Evolutionary conservation across 2,888 invertebrate genomes (phyloP).

Genomic region (Hydrotaea cyrtoneurina): DNA sequence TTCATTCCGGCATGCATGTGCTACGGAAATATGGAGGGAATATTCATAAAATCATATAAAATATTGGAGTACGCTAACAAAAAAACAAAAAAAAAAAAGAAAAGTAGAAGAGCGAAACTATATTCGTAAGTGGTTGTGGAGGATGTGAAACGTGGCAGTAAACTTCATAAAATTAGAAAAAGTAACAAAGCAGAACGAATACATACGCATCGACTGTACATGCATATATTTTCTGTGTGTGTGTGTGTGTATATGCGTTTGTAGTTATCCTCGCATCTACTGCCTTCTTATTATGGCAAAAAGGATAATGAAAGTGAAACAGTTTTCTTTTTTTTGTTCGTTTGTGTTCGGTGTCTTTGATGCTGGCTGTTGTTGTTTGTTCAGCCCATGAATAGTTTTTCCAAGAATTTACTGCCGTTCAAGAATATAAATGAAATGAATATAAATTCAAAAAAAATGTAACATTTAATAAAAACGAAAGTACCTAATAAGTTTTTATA

Average conservation of each 20-base stretch:
- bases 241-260: too few species aligned
- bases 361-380: not conserved
- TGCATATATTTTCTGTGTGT: not conserved
- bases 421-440: conserved; percentile 11
- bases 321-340: conserved; percentile 1
- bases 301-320: conserved; percentile 47
- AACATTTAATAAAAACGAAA: conserved; percentile 43
- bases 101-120: not conserved
- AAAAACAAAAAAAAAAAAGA: conserved; percentile 42
- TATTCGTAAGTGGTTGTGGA: conserved; percentile 18
- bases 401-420: conserved; percentile 34
- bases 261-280: not conserved
- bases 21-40: conserved; percentile 18
- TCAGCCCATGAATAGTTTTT: conserved; percentile 13
- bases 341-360: not conserved
- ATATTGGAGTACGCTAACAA: conserved; percentile 55
- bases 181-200: conserved; percentile 43
- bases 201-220: not conserved
- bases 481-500: conserved; percentile 33
- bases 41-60: conserved; percentile 57
- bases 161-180: conserved; percentile 50
- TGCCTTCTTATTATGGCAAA: not conserved
- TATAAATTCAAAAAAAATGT: conserved; percentile 38
- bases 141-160: conserved; percentile 32
- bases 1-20: conserved; percentile 5